Evolutionary conservation across 2,113 vertebrate species (phyloP), one percentile per base, ranked within the genome.

Genomic region (Thryonomys swinderianus): DNA sequence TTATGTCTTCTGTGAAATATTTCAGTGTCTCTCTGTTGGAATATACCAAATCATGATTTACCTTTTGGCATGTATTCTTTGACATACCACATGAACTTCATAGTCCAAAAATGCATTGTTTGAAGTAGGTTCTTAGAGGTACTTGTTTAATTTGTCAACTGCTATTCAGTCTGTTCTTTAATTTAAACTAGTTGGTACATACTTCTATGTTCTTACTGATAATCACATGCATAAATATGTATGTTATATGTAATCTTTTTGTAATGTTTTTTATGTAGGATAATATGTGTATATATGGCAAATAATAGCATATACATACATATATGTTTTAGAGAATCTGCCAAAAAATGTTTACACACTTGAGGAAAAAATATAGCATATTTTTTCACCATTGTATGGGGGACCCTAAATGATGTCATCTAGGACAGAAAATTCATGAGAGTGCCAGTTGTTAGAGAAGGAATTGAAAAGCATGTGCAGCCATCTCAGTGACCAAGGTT

Each of bases 181-280:
- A 93, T 57, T 84, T 88, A 34, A 93, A 92, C 62, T 66, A 67
- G 48, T 74, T 92, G 37, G 61, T 84, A 12, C 25, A 32, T 21
- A 45, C 1, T 0, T 80, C 30, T 82, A 48, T 81, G 25, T 66
- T 59, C 3, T 5, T 67, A 27, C n/a, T 90, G 76, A 90, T 89
- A 93, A 87, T 48, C 53, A 64, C 71, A 45, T 13, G 79, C 4
- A 74, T 74, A 74, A 2, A 45, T 45, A 40, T 37, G n/a, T n/a
- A n/a, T 74, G 42, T 45, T 45, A 48, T 48, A 17, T 74, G 13
- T 2, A 17, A 45, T 74, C 40, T 27, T 74, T 42, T 5, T n/a
- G 16, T 37, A 69, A 69, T 48, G 12, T 73, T 61, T 71, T 3
- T 48, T 78, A 78, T 45, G 23, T 25, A 53, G 37, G 32, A 64